Percentiles rank a stretch among this genome's conserved stretches.
Evolutionary conservation across 1,140 invertebrate species (phyloP).

Genomic region (Diabrotica undecimpunctata): DNA sequence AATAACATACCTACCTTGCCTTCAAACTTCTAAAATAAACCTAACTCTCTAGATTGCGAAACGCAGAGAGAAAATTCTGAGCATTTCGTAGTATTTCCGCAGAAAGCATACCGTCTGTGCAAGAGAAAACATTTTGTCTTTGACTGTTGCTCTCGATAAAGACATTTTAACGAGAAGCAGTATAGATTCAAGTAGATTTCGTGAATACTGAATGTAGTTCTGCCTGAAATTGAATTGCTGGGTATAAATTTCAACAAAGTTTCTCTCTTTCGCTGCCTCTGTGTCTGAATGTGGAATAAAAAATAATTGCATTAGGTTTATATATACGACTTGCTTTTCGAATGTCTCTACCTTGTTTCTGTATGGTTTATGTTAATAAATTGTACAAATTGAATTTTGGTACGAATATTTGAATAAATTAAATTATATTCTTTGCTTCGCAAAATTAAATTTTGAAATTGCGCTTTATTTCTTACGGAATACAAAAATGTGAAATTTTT

Average conservation of each 20-base stretch:
- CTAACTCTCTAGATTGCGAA: neutral
- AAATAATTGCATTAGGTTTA: neutral
- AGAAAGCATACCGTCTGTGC: neutral
- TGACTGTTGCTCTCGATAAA: constrained; percentile 23
- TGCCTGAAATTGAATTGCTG: constrained; percentile 12
- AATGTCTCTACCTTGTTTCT: too few species aligned
- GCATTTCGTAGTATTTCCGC: too few species aligned
- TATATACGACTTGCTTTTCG: too few species aligned
- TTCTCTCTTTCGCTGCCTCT: neutral
- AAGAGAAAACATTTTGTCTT: constrained; percentile 23
- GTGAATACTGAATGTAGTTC: constrained; percentile 9
- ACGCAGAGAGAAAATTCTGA: neutral
- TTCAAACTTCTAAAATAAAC: neutral
- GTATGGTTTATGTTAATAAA: too few species aligned
- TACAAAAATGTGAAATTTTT: too few species aligned
- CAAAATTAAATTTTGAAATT: too few species aligned
- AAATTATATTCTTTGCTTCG: too few species aligned
- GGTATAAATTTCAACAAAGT: constrained; percentile 11
- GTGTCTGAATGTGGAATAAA: neutral
- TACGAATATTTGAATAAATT: too few species aligned
- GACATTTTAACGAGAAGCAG: constrained; percentile 17
- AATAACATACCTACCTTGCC: neutral
- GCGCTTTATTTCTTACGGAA: too few species aligned
- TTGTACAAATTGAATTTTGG: too few species aligned
- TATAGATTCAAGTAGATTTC: constrained; percentile 10